Evolutionary conservation across 1,140 invertebrate genomes (phyloP).

Genomic region (Leptinotarsa lineolata): DNA sequence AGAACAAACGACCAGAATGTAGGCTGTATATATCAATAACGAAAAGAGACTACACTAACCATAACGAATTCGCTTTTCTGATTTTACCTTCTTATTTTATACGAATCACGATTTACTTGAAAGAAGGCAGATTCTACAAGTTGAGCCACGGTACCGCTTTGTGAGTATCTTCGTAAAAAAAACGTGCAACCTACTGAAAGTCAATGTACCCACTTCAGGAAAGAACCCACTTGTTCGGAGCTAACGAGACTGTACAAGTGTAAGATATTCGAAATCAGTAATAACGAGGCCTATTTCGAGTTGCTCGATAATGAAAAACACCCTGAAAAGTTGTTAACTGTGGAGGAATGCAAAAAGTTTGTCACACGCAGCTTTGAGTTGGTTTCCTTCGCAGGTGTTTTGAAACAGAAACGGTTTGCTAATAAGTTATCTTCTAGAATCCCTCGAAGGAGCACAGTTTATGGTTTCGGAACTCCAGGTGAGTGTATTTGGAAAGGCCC

Average conservation of each 20-base stretch:
- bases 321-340: background rate
- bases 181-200: too few species aligned
- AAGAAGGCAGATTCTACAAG: constrained; percentile 1
- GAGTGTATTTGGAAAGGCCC: background rate
- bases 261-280: constrained; percentile 6
- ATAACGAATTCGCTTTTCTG: background rate
- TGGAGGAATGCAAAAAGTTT: constrained; percentile 10
- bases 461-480: constrained; percentile 26
- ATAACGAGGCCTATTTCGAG: constrained; percentile 14
- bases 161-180: background rate
- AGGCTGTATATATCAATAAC: background rate
- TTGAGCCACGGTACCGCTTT: background rate
- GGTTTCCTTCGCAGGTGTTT: constrained; percentile 10
- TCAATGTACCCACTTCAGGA: background rate
- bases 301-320: background rate
- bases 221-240: background rate
- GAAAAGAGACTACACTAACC: background rate
- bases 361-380: background rate
- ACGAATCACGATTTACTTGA: background rate
- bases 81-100: background rate
- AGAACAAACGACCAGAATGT: background rate
- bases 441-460: background rate
- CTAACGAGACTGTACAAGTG: background rate
- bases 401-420: constrained; percentile 15
- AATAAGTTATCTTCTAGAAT: constrained; percentile 8